These are phyloP conservation scores for Cebidichthys violaceus DNA, from an alignment of 2,113 vertebrate genomes.

Conservation along the genomic window DNA sequence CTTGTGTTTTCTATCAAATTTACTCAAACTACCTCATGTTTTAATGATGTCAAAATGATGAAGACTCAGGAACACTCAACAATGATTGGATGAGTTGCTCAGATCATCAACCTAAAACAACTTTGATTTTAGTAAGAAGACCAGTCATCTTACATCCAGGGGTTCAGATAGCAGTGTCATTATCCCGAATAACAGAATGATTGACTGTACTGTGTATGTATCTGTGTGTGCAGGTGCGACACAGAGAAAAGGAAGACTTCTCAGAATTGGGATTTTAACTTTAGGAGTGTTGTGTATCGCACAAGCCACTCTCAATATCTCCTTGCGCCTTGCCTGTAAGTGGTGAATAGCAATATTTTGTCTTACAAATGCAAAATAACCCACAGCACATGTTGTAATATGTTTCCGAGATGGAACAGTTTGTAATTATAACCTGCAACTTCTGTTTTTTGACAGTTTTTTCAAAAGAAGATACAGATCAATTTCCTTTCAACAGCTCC, in stretches of 20 bases:
- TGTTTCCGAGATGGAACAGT: background rate
- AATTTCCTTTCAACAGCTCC: slow-evolving; percentile 24
- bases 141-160: too few species aligned
- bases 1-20: background rate
- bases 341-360: slow-evolving; percentile 4
- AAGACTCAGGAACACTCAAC: background rate
- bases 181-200: background rate
- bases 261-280: slow-evolving; percentile 25
- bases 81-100: background rate
- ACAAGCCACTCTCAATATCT: slow-evolving; percentile 54
- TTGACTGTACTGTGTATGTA: background rate
- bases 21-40: background rate
- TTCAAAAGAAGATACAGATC: slow-evolving; percentile 12
- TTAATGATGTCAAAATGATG: background rate
- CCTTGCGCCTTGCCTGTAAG: slow-evolving; percentile 58
- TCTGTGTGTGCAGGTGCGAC: background rate
- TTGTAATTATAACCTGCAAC: background rate
- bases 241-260: slow-evolving; percentile 31
- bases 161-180: background rate
- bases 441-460: slow-evolving; percentile 30
- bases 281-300: slow-evolving; percentile 52
- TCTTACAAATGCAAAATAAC: background rate
- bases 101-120: background rate
- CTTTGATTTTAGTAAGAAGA: background rate
- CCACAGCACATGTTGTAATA: background rate